Base-by-base conservation (phyloP, 2,888 invertebrate species). In the Mesopsocus fuscifrons region DNA sequence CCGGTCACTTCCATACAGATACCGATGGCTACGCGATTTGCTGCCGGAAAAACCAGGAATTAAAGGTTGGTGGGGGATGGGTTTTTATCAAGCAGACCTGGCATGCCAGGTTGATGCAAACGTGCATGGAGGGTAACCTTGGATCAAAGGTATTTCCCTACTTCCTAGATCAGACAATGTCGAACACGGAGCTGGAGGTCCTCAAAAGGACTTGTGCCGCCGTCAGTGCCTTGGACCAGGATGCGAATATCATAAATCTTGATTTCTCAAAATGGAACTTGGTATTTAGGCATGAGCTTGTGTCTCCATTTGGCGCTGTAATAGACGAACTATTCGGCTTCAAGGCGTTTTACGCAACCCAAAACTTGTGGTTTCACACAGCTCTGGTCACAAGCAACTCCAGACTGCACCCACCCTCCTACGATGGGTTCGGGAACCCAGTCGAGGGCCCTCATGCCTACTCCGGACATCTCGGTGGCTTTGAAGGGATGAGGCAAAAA, bases 401-500 rank as follows among this genome's bases (percentile, higher is more conserved):
- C 6, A 34, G 34, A 34, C 16, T 9, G 8, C 15, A 34, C 15
- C 34, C 34, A 9, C 34, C 34, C 8, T 9, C 8, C 15, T 34
- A 34, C 15, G 34, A 34, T 34, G 34, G 15, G 15, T 9, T 9
- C 15, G 34, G 34, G 15, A 6, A 16, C 16, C 34, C 8, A 16
- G 15, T 11, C 9, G 30, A 30, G n/a, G 30, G 30, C 9, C 9
- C 9, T 11, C 9, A 9, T 11, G 30, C 30, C n/a, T 30, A 30
- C n/a, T 11, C 30, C n/a, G 30, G 30, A 30, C 30, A 30, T 30
- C 9, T 11, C 9, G 30, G 30, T 30, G 30, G 30, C 30, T 30
- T 30, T 8, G 34, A 34, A 34, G 34, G 34, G 9, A 34, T 34
- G 34, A 6, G 18, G 9, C 34, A 34, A 34, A 34, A 34, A 34